phyloP scores from a whole-genome alignment of 2,888 invertebrate genomes.

The Petrophora chlorosata region DNA sequence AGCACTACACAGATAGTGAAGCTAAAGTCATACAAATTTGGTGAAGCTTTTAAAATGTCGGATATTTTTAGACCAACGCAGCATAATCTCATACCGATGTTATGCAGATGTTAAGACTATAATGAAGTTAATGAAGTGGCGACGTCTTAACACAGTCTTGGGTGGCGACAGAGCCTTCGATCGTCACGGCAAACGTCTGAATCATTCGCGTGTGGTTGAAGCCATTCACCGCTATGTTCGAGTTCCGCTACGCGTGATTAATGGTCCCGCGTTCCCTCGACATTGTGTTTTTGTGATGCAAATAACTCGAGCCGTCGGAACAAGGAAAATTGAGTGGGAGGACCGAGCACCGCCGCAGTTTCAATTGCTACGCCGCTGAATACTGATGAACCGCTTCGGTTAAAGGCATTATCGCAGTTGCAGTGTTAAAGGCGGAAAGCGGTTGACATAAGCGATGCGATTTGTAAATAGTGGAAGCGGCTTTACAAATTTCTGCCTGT shows the following conservation, averaged over 20 bases:
- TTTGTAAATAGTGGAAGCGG: slow-evolving; percentile 33
- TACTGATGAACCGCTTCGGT: slow-evolving; percentile 79
- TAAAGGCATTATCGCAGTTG: slow-evolving; percentile 68
- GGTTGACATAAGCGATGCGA: slow-evolving; percentile 48
- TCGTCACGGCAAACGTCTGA: slow-evolving; percentile 68
- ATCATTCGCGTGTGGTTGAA: slow-evolving; percentile 78
- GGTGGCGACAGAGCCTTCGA: slow-evolving; percentile 49
- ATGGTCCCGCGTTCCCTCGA: slow-evolving; percentile 79
- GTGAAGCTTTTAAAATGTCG: no score
- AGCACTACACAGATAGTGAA: no score
- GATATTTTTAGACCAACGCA: no score
- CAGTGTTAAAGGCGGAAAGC: slow-evolving; percentile 57
- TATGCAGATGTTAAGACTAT: no score
- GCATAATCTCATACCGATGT: background rate
- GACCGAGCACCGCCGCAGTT: slow-evolving; percentile 77
- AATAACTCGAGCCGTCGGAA: slow-evolving; percentile 81
- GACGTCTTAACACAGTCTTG: slow-evolving; percentile 1
- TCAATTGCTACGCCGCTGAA: slow-evolving; percentile 80
- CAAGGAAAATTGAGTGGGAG: slow-evolving; percentile 81
- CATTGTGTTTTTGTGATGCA: slow-evolving; percentile 84
- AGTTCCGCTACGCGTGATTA: slow-evolving; percentile 79
- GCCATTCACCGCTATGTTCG: slow-evolving; percentile 70
- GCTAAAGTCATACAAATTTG: no score
- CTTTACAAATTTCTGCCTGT: background rate
- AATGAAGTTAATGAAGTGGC: background rate